Base-by-base conservation (phyloP, 1,140 invertebrate species). In the Dryas iulia region DNA sequence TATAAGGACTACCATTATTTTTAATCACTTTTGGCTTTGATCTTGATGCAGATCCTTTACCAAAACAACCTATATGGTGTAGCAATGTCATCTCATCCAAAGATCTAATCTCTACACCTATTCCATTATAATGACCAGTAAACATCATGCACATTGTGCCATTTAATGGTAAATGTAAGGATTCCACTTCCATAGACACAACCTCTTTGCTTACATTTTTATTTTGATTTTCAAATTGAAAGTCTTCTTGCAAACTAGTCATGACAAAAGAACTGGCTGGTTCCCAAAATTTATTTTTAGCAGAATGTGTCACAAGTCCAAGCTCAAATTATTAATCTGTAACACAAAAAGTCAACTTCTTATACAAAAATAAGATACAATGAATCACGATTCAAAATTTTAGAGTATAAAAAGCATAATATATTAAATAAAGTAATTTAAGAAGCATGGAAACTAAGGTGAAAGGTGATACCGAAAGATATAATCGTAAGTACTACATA, bases 41-140 rank as follows among this genome's bases (percentile, higher is more conserved):
- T 39, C 94, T 91, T 0, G 95, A 96, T 10, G 93, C 79, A 30
- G 93, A 94, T 28, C 95, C 95, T 92, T 96, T 96, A 1, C 96
- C 96, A 91, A 95, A 96, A 84, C 92, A 95, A 8, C 96, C 95
- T 93, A 95, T 95, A 28, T 94, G 94, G 87, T 95, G 93, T 5
- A 96, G 73, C 2, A 91, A 86, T 75, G 88, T 85, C 77, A 96
- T 94, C 77, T 95, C 94, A 52, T 94, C 89, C 10, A 87, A 72
- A 72, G 95, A 91, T 14, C 83, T 90, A 47, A 96, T 90, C 72
- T 94, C 94, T 2, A 96, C 94, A 71, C 92, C 93, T 65, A 94
- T 87, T 1, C 94, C 94, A 83, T 95, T 95, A 63, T 94, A 94
- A 73, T 93, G 86, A 14, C 94, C 94, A 59, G 93, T 94, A 79